phyloP scores from a whole-genome alignment of 30 jellyfish, hydroid and myxozoan species.

The Morbakka virulenta region DNA sequence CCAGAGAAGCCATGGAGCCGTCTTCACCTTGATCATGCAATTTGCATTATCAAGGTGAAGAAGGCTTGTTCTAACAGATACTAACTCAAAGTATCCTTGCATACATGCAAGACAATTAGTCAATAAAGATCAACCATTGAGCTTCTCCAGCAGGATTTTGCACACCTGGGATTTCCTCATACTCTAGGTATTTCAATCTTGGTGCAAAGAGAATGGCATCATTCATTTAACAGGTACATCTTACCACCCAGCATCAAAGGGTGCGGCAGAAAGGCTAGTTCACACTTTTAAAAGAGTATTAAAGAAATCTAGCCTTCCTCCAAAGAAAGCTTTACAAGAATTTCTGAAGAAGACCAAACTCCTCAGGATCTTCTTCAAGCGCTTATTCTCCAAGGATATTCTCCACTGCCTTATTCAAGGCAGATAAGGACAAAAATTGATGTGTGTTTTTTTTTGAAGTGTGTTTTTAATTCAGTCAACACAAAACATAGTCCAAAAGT shows the following conservation, averaged over 20 bases:
- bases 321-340: not conserved
- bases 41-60: not conserved
- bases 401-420: not conserved
- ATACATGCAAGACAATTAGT: not conserved
- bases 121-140: not conserved
- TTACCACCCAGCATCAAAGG: no score
- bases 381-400: no score
- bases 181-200: not conserved
- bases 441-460: no score
- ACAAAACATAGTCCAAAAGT: no score
- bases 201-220: slow-evolving; percentile 2
- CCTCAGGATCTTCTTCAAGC: slow-evolving; percentile 3
- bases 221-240: slow-evolving; percentile 17
- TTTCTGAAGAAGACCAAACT: not conserved
- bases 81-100: slow-evolving; percentile 35
- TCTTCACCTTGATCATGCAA: slow-evolving; percentile 7
- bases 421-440: not conserved
- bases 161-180: slow-evolving; percentile 14
- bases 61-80: slow-evolving; percentile 23
- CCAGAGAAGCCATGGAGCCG: slow-evolving; percentile 18
- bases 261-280: no score
- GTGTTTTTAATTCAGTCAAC: no score
- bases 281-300: not conserved
- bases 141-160: slow-evolving; percentile 4
- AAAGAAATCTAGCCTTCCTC: not conserved